Evolutionary conservation across 2,797 vertebrate genomes (phyloP).

Genomic region (Taeniopygia guttata): DNA sequence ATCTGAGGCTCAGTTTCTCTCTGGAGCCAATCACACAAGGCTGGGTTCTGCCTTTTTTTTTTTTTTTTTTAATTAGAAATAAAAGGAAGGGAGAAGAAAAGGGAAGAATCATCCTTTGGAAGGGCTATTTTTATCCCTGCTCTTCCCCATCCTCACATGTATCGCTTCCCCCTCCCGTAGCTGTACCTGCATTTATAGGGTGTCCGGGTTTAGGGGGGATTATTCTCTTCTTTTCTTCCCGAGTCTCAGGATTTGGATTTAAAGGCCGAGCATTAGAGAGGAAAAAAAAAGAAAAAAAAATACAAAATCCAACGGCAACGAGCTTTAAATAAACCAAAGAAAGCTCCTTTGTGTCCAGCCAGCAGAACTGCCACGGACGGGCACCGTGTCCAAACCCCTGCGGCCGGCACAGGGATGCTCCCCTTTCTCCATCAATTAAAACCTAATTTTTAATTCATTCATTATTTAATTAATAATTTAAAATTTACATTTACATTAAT

Average conservation of each 20-base stretch:
- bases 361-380: neutral
- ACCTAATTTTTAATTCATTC: neutral
- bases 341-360: neutral
- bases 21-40: neutral
- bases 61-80: neutral
- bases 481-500: too few species aligned
- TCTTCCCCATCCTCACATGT: neutral
- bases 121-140: neutral
- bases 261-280: neutral
- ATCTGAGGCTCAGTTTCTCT: neutral
- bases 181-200: constrained; percentile 48
- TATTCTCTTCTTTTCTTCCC: neutral
- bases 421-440: neutral
- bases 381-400: neutral
- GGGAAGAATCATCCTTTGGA: neutral
- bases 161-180: neutral
- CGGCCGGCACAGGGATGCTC: neutral
- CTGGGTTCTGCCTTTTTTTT: neutral
- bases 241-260: constrained; percentile 9
- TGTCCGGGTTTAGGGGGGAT: constrained; percentile 30
- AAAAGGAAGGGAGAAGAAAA: neutral
- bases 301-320: neutral
- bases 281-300: neutral
- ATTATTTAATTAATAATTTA: too few species aligned
- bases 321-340: neutral